Conservation (phyloP, 2,797 vertebrate genomes). For the Champsocephalus esox region DNA sequence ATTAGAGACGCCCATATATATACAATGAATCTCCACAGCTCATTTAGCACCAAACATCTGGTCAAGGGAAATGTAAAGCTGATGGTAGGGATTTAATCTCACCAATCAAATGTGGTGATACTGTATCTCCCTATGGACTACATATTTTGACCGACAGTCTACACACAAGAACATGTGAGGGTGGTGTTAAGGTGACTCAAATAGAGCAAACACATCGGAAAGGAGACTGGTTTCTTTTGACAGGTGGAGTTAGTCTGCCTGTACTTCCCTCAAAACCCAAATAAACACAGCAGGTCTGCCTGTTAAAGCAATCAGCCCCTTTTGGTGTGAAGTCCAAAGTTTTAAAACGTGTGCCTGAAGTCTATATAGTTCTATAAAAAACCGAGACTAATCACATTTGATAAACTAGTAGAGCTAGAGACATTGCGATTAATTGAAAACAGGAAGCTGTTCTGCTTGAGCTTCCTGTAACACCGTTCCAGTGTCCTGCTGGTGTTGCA, state of each 20-base stretch:
- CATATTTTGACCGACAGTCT: neutral
- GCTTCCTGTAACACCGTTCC: conserved; percentile 72
- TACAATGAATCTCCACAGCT: neutral
- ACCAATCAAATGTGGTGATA: neutral
- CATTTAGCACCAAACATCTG: neutral
- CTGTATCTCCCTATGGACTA: neutral
- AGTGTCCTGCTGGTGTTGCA: conserved; percentile 60
- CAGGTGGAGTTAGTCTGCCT: conserved; percentile 70
- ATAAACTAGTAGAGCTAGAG: conserved; percentile 60
- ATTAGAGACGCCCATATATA: neutral
- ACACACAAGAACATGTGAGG: conserved; percentile 21
- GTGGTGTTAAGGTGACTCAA: conserved; percentile 46
- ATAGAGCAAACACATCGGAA: conserved; percentile 37
- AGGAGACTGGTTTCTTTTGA: conserved; percentile 61
- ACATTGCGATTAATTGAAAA: conserved; percentile 57
- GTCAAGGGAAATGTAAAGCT: conserved; percentile 12
- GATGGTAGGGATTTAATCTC: conserved; percentile 14
- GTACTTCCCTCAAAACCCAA: conserved; percentile 65
- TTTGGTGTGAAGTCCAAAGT: conserved; percentile 57
- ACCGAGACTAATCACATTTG: conserved; percentile 60
- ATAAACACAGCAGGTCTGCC: conserved; percentile 69
- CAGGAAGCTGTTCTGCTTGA: conserved; percentile 69
- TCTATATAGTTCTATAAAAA: conserved; percentile 56
- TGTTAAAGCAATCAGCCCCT: conserved; percentile 72
- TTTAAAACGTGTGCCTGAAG: conserved; percentile 28